Base-by-base conservation (phyloP, 2,797 vertebrate genomes). In the Ataeniobius toweri region DNA sequence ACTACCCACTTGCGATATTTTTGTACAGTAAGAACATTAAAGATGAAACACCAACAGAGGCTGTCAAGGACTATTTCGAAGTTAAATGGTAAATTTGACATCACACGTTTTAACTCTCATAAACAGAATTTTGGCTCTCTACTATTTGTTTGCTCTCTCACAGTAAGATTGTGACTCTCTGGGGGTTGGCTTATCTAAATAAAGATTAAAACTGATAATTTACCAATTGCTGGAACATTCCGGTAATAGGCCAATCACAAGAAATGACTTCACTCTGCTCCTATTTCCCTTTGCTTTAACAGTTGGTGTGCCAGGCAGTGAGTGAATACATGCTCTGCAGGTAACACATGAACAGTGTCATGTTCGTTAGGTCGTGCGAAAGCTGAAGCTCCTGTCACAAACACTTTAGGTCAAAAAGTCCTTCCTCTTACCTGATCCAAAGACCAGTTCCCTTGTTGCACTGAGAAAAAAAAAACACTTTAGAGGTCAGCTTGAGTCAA, bases 1-100 rank as follows among this genome's bases (percentile, higher is more conserved):
- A 56, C 75, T 63, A 85, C 83, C 82, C 74, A 79, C 81, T 80
- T 36, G 14, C 87, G 88, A 83, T 88, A 86, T 86, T 81, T 56
- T 81, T 31, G 9, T 8, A 65, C 12, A 44, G 13, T 2, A 73
- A 22, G 44, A 13, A 80, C 69, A 75, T 8, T 16, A 2, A 61
- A 63, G 61, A 77, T 41, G 55, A 65, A 73, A 73, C 4, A 74
- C 75, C 68, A 80, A 31, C 78, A 78, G 61, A 83, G 76, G 26
- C 70, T 14, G 46, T 31, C 0, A 3, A 79, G 71, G 55, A 78
- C 2, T 14, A 0, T 12, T 68, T 82, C 83, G 75, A 85, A 87
- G 41, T 44, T 56, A 82, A 83, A 79, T 51, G 59, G 74, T 80
- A 58, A 63, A 0, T 75, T 70, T 70, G 59, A 68, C 10, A 39